These are phyloP conservation scores for Athripsodes cinereus DNA, from an alignment of 2,888 invertebrate genomes.

Conservation along the genomic window DNA sequence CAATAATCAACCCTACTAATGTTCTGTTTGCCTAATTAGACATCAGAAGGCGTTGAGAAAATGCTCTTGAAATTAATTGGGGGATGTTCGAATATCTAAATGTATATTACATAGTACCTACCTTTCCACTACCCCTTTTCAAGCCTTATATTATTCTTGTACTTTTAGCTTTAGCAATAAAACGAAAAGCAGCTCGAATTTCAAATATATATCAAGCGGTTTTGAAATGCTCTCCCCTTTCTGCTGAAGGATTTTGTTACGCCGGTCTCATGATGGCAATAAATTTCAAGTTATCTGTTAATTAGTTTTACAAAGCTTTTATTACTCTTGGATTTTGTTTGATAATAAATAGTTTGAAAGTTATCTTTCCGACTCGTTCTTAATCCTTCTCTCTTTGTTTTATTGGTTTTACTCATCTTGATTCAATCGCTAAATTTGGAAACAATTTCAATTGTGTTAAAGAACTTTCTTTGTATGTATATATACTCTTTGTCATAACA, in stretches of 20 bases:
- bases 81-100: conserved; percentile 25
- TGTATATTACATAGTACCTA: neutral
- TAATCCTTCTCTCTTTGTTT: conserved; percentile 4
- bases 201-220: conserved; percentile 26
- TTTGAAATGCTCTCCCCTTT: conserved; percentile 18
- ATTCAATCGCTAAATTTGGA: too few species aligned
- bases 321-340: conserved; percentile 15
- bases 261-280: conserved; percentile 14
- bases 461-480: too few species aligned
- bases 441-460: too few species aligned
- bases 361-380: neutral
- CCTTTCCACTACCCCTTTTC: neutral
- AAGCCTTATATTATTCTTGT: neutral
- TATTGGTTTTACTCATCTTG: neutral
- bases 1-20: conserved; percentile 25
- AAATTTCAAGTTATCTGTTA: conserved; percentile 26
- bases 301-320: conserved; percentile 16
- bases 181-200: conserved; percentile 23
- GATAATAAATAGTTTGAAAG: conserved; percentile 7
- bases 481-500: too few species aligned
- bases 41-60: conserved; percentile 26
- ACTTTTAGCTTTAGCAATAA: conserved; percentile 10
- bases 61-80: conserved; percentile 27
- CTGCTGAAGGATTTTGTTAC: conserved; percentile 20
- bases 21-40: conserved; percentile 27